Percentiles rank a stretch among this genome's conserved stretches.
phyloP scores from a whole-genome alignment of 2,888 invertebrate species.

The Dione vanillae region DNA sequence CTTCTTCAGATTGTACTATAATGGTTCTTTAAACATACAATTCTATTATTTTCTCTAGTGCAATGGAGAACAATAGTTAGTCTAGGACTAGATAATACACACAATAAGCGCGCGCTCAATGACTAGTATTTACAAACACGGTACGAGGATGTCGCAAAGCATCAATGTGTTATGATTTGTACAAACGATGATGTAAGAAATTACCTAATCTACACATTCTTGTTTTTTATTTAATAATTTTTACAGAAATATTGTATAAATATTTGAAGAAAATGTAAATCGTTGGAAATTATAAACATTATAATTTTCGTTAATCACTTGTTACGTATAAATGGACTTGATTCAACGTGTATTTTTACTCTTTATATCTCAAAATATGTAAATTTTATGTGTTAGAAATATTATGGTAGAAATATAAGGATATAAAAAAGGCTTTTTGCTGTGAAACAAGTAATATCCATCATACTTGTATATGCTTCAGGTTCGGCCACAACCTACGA shows the following conservation, averaged over 20 bases:
- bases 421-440: no score
- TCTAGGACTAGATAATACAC: conserved; percentile 16
- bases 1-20: neutral
- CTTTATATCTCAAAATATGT: no score
- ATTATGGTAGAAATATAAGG: no score
- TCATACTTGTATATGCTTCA: no score
- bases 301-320: no score
- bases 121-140: conserved; percentile 63
- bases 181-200: conserved; percentile 68
- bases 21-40: neutral
- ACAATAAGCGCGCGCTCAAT: conserved; percentile 16
- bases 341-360: no score
- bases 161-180: conserved; percentile 56
- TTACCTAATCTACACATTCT: conserved; percentile 59
- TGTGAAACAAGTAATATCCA: no score
- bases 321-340: no score
- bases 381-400: no score
- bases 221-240: neutral
- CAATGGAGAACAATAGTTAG: conserved; percentile 18
- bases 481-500: no score
- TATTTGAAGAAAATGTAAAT: no score
- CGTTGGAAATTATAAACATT: no score
- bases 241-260: neutral
- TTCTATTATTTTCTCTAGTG: neutral
- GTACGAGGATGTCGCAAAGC: conserved; percentile 49